Conservation (phyloP, 2,797 vertebrate species). For the Yasuhikotakia modesta region DNA sequence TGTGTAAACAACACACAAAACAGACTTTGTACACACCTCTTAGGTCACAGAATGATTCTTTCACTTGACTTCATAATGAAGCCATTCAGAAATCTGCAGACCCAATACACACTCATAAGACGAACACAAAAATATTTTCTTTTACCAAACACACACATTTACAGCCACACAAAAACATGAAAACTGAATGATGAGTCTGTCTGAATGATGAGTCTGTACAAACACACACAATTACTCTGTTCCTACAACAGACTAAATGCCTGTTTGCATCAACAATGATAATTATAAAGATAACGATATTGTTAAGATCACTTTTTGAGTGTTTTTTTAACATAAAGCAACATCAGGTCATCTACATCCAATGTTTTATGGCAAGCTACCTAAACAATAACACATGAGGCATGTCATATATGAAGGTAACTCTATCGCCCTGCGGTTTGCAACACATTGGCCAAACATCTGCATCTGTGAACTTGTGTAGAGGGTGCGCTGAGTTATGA, state of each 20-base stretch:
- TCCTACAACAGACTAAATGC: too few species aligned
- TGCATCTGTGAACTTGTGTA: neutral
- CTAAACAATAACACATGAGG: too few species aligned
- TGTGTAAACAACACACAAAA: slow-evolving; percentile 44
- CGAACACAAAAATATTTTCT: neutral
- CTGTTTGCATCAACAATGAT: too few species aligned
- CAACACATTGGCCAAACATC: neutral
- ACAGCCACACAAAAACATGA: neutral
- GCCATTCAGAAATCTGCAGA: slow-evolving; percentile 59
- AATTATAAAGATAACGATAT: too few species aligned
- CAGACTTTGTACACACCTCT: slow-evolving; percentile 60
- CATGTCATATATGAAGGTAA: too few species aligned
- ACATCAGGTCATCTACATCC: too few species aligned
- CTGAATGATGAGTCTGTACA: too few species aligned
- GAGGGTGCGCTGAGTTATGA: neutral
- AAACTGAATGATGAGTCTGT: neutral
- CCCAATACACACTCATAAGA: slow-evolving; percentile 29
- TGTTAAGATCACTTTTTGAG: too few species aligned
- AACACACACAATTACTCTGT: too few species aligned
- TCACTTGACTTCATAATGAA: slow-evolving; percentile 66
- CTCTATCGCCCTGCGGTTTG: neutral
- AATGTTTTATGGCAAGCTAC: too few species aligned
- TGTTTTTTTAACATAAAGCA: too few species aligned
- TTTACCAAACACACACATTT: slow-evolving; percentile 7
- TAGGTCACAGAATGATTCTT: slow-evolving; percentile 58